Base-by-base conservation (phyloP, 2,888 invertebrate species). In the Pyrrhia umbra region DNA sequence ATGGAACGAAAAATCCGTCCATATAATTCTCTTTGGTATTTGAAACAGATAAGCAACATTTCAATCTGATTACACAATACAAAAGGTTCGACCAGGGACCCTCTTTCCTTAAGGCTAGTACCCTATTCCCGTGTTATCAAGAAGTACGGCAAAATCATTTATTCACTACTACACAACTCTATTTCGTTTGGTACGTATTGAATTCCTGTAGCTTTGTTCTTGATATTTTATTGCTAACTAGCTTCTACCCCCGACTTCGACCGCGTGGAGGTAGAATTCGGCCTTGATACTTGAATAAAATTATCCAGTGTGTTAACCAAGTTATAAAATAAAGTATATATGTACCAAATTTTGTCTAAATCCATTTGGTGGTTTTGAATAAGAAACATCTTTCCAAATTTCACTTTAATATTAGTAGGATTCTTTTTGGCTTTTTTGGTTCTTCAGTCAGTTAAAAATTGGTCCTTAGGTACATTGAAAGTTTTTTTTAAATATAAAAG, bases 1-100 rank as follows among this genome's bases (percentile, higher is more conserved):
- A 45, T n/a, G 1, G n/a, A 65, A 2, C n/a, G 6, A 15, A 18
- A 42, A 20, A 54, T 49, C 18, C 43, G 16, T 54, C 39, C 20
- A 76, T 52, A 49, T 27, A 46, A 55, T 55, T 63, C 59, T 50
- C 15, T 30, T 46, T 63, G 20, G 55, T 37, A 63, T 68, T 60
- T 63, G 75, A 63, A 68, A 54, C 34, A 78, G 75, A 75, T 78
- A 75, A 68, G 79, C 51, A 63, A 78, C 57, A 60, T 55, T 78
- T 78, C 69, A 60, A 78, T 78, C 75, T 68, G 79, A 75, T 75
- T 63, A 55, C 57, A 40, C 46, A 50, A 57, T 55, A 75, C 75
- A 75, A 75, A 75, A 63, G 79, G 59, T 57, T 55, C 62, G 59
- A 37, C 60, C 52, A 73, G 78, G 60, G 77, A 65, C 73, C 54